Evolutionary conservation across 2,113 vertebrate genomes (phyloP).

Genomic region (Leucoraja erinaceus): DNA sequence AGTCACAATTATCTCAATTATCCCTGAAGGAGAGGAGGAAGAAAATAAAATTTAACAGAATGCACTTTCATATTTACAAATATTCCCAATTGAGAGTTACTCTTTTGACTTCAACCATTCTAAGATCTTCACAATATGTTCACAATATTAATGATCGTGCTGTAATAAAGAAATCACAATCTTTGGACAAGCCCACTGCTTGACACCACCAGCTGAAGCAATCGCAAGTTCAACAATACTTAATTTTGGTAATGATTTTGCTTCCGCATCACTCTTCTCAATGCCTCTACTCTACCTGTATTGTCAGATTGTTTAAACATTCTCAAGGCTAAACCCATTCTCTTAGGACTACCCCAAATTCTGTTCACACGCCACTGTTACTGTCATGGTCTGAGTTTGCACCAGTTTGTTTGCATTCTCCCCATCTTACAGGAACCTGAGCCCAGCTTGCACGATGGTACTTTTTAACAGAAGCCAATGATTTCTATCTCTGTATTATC

Average conservation of each 20-base stretch:
- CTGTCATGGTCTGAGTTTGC: neutral
- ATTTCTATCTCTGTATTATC: neutral
- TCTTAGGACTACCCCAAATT: neutral
- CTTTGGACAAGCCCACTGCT: neutral
- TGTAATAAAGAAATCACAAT: neutral
- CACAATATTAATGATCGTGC: neutral
- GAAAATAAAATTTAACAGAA: neutral
- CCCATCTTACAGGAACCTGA: neutral
- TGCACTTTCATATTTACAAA: neutral
- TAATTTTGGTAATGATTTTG: neutral
- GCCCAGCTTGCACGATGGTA: neutral
- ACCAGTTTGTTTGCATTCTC: neutral
- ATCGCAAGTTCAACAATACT: neutral
- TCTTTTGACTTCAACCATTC: neutral
- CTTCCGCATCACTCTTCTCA: neutral
- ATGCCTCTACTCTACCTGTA: neutral
- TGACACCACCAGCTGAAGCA: neutral
- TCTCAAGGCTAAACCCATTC: neutral
- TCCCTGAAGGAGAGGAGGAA: neutral
- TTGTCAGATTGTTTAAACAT: neutral
- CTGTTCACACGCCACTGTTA: neutral
- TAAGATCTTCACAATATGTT: neutral
- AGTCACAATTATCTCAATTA: neutral
- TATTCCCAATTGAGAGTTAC: neutral
- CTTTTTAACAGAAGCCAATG: neutral